These are phyloP conservation scores for Podarcis muralis DNA, from an alignment of 2,113 vertebrate genomes.

Conservation along the genomic window DNA sequence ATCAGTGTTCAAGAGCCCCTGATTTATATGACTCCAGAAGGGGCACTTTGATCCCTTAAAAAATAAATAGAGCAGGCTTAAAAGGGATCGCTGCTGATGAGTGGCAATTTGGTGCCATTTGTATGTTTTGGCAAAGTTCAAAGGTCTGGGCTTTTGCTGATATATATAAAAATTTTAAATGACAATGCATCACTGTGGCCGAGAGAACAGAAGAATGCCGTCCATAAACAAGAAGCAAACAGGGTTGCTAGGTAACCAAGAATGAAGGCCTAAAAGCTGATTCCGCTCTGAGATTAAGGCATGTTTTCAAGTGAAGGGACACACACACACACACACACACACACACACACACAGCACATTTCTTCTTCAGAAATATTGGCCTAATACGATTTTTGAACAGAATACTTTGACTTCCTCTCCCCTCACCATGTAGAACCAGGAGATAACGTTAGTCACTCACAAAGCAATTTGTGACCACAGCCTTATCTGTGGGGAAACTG, in stretches of 20 bases:
- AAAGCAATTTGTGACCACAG: neutral
- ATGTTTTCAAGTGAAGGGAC: neutral
- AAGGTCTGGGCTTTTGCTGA: neutral
- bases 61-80: neutral
- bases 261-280: slow-evolving; percentile 15
- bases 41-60: neutral
- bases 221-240: slow-evolving; percentile 27
- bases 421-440: neutral
- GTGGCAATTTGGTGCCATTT: slow-evolving; percentile 3
- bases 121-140: neutral
- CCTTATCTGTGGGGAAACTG: neutral
- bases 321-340: too few species aligned
- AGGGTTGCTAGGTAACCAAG: slow-evolving; percentile 64
- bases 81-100: neutral
- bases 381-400: neutral
- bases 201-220: slow-evolving; percentile 14
- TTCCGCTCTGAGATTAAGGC: slow-evolving; percentile 1
- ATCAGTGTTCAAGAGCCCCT: neutral
- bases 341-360: neutral
- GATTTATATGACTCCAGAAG: neutral
- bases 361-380: neutral
- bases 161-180: neutral
- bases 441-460: neutral
- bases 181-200: rapidly evolving
- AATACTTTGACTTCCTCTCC: neutral